Evolutionary conservation across 2,113 vertebrate species (phyloP), one percentile per base, ranked within the genome.

Genomic region (Mus musculus): DNA sequence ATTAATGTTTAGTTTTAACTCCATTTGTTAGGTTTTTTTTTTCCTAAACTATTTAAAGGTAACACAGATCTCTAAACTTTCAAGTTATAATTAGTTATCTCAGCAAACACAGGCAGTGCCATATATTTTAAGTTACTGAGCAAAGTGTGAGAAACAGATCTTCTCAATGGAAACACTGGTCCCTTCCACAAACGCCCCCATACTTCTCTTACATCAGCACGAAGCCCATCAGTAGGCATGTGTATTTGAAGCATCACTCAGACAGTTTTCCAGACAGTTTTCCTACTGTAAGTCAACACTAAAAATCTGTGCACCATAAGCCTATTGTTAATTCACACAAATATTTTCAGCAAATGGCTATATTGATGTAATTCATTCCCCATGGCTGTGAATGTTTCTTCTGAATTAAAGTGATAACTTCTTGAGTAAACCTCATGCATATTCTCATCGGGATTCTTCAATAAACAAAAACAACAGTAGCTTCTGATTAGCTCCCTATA

Each of bases 331-430:
- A 80, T 67, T 96, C 90, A 96, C 91, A 93, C 89, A 59, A 59
- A 17, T 59, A 95, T 86, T 95, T 97, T 93, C 89, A 96, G 94
- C 61, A 93, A 89, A 82, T 69, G 54, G 78, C 30, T 88, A 17
- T n/a, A 88, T 39, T 84, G 87, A 80, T 7, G 13, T 75, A 71
- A 92, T 65, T 84, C 75, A 67, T 30, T 91, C 92, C 96, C 88
- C 65, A 95, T 65, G 33, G 22, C 65, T 80, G 69, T 80, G 56
- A 93, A 93, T 95, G 17, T 88, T 94, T 95, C 84, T 73, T 94
- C 49, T 65, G 93, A 96, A 52, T 65, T 59, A 78, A 94, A 93
- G n/a, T 19, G 4, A 91, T 36, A 12, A 69, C 42, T 33, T 88
- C 67, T 0, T 49, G 46, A 75, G 69, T 91, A 84, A 71, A 84